Evolutionary conservation across 2,888 invertebrate species (phyloP).

Genomic region (Eristalinus sepulchralis): DNA sequence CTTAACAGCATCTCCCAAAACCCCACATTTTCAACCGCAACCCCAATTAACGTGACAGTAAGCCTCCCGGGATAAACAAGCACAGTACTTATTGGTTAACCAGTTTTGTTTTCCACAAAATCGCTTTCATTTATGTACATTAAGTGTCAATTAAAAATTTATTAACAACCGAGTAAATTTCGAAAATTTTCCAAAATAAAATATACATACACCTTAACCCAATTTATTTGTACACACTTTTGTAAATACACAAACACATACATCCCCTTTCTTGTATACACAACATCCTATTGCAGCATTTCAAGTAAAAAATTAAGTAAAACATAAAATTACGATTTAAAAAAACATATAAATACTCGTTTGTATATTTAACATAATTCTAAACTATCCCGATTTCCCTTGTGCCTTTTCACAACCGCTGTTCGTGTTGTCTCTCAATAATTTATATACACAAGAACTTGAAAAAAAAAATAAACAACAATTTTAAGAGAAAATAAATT

Average conservation of each 20-base stretch:
- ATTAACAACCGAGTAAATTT: neutral
- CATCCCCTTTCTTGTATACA: neutral
- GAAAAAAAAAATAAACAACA: neutral
- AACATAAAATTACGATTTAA: slow-evolving; percentile 17
- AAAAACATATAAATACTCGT: slow-evolving; percentile 18
- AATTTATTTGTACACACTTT: neutral
- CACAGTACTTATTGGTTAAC: neutral
- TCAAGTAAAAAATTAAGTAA: slow-evolving; percentile 18
- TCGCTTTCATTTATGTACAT: slow-evolving; percentile 23
- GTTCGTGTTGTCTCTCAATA: slow-evolving; percentile 73
- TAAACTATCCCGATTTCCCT: slow-evolving; percentile 74
- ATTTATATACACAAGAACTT: slow-evolving; percentile 46
- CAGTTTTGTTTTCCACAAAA: neutral
- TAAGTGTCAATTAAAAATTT: slow-evolving; percentile 53
- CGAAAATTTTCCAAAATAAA: neutral
- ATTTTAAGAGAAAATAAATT: neutral
- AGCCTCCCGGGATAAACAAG: neutral
- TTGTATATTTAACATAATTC: slow-evolving; percentile 64
- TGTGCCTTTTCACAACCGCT: slow-evolving; percentile 74
- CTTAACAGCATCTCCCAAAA: neutral
- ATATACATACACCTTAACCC: neutral
- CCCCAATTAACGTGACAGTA: neutral
- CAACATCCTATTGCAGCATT: slow-evolving; percentile 35
- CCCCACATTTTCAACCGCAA: neutral
- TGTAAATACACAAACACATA: neutral